phyloP scores from a whole-genome alignment of 1,140 invertebrate genomes.

The Pogonognathellus flavescens region DNA sequence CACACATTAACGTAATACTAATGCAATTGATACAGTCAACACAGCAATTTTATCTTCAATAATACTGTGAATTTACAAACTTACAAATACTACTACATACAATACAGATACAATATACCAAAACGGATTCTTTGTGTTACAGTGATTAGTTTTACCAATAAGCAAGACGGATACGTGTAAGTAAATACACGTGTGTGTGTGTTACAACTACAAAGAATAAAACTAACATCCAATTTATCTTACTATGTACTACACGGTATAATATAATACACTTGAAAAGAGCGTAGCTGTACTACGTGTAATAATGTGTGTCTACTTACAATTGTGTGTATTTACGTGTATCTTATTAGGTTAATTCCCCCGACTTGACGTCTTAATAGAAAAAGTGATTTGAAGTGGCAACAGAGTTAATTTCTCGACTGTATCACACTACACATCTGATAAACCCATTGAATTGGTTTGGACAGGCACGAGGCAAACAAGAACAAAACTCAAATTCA shows the following conservation, averaged over 20 bases:
- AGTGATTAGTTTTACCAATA: neutral
- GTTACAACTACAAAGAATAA: neutral
- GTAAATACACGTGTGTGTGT: neutral
- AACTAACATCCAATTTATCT: conserved; percentile 31
- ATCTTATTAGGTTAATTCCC: conserved; percentile 42
- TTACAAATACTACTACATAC: neutral
- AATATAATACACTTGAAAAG: too few relatives aligned
- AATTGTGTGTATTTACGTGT: neutral
- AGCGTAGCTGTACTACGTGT: too few relatives aligned
- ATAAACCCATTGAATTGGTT: conserved; percentile 3
- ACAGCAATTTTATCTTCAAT: conserved; percentile 1
- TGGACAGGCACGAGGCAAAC: conserved; percentile 30
- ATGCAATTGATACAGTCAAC: conserved; percentile 39
- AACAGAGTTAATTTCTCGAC: conserved; percentile 13
- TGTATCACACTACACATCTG: neutral
- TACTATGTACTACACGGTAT: neutral
- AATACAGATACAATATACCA: too few relatives aligned
- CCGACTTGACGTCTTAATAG: conserved; percentile 32
- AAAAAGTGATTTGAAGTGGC: conserved; percentile 17
- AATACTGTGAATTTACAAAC: neutral
- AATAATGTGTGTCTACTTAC: too few relatives aligned
- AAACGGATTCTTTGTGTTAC: neutral
- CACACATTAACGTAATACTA: conserved; percentile 11
- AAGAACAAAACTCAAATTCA: neutral
- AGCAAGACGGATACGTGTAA: neutral